Evolutionary conservation across 2,113 vertebrate species (phyloP), one percentile per base, ranked within the genome.

Genomic region (Prinia subflava): DNA sequence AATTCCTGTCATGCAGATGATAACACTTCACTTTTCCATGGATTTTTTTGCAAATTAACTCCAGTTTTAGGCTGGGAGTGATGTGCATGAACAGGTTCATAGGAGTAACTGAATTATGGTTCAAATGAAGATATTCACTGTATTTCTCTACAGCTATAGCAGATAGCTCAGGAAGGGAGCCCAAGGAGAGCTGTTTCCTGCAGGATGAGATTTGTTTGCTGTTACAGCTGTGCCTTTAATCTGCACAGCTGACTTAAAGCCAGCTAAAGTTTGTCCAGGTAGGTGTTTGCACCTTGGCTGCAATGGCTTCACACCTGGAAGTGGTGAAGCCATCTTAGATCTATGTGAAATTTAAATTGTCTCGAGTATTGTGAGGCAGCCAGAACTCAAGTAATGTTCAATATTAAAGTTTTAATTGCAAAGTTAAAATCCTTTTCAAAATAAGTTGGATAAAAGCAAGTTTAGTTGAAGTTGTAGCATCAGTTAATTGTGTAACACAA

Each of bases 1-100:
- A 17, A 13, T 79, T 73, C 37, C 37, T 42, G 23, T n/a, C 13
- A 0, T 42, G 42, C 14, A 31, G 33, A 18, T 0, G 1, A 0
- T 17, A 27, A 18, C 10, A 0, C 8, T 49, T 47, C 14, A 3
- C 33, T 60, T 47, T 64, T 23, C n/a, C 10, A 0, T 67, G 21
- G 12, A 39, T 67, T 81, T 33, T 3, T 67, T 70, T 18, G 19
- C 25, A 15, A 10, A n/a, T 42, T 44, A 4, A 9, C 16, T 71
- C 7, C 4, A 3, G 11, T 49, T 83, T 35, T 23, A 60, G 46
- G 4, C 9, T 23, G 13, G 30, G 17, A 42, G 11, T 8, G 41
- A 11, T 24, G 20, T 28, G 18, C 1, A 0, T 27, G 24, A 67
- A 1, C 8, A 19, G 11, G 39, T 60, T 16, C 13, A 1, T 46